Evolutionary conservation across 2,797 vertebrate species (phyloP).

Genomic region (Propithecus deckenii): DNA sequence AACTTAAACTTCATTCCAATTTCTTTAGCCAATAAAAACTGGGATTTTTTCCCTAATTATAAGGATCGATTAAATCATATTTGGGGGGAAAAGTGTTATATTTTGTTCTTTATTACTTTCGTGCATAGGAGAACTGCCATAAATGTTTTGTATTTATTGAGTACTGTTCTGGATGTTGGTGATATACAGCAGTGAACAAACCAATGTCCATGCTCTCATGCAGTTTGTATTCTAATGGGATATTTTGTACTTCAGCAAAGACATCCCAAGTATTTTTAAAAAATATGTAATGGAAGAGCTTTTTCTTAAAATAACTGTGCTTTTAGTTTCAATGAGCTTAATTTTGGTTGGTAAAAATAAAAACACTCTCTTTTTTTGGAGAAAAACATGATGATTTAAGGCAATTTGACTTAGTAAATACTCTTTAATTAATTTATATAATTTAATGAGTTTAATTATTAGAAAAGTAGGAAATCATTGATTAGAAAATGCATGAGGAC

Average conservation of each 20-base stretch:
- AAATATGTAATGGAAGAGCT: not conserved
- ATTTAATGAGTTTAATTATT: not conserved
- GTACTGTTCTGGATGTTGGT: not conserved
- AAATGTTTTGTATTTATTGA: not conserved
- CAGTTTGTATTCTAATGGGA: not conserved
- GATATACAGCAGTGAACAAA: not conserved
- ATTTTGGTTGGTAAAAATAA: not conserved
- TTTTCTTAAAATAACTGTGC: not conserved
- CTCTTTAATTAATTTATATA: not conserved
- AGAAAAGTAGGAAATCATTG: conserved; percentile 18
- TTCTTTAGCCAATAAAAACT: not conserved
- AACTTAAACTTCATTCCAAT: conserved; percentile 9
- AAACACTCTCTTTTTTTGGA: not conserved
- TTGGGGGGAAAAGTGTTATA: not conserved
- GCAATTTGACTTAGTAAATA: not conserved
- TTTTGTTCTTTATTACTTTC: conserved; percentile 8
- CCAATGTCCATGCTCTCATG: not conserved
- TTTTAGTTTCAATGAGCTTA: not conserved
- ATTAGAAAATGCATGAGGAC: not conserved
- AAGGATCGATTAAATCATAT: conserved; percentile 11
- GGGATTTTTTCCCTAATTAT: not conserved
- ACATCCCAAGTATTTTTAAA: not conserved
- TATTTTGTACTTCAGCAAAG: not conserved
- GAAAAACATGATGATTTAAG: not conserved
- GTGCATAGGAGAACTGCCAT: not conserved